phyloP scores from a whole-genome alignment of 2,888 invertebrate species.

The Dicyrtomina minuta region DNA sequence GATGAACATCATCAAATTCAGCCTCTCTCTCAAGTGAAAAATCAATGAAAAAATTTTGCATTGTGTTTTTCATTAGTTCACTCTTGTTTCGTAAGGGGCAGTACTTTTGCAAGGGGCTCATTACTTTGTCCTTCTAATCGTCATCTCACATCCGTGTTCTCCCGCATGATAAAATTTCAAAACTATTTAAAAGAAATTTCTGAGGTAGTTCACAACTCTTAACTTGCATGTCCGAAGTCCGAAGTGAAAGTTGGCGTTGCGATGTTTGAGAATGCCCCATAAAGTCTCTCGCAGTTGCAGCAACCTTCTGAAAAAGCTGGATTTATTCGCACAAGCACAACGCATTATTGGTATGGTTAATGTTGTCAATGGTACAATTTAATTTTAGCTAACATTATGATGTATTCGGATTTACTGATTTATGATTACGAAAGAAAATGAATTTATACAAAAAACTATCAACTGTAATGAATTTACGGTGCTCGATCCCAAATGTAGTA shows the following conservation, averaged over 20 bases:
- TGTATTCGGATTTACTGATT: too few species aligned
- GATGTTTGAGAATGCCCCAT: constrained; percentile 65
- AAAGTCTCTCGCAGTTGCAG: constrained; percentile 62
- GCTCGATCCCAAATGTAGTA: constrained; percentile 67
- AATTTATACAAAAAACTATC: background rate
- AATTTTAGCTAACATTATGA: too few species aligned
- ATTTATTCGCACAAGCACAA: constrained; percentile 68
- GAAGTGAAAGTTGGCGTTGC: constrained; percentile 69
- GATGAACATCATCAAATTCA: constrained; percentile 29
- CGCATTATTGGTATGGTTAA: constrained; percentile 68
- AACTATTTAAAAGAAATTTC: background rate
- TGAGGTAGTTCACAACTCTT: constrained; percentile 55
- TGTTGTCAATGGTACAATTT: too few species aligned
- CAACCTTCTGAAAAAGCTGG: constrained; percentile 66
- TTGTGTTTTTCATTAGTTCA: too few species aligned
- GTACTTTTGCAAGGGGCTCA: too few species aligned
- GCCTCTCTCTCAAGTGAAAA: constrained; percentile 24
- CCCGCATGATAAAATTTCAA: background rate
- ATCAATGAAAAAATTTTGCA: constrained; percentile 38
- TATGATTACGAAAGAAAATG: too few species aligned
- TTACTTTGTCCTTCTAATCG: too few species aligned
- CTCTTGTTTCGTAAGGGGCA: too few species aligned
- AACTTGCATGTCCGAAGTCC: constrained; percentile 65
- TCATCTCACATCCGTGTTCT: background rate
- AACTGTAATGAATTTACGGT: constrained; percentile 64